phyloP scores from a whole-genome alignment of 2,888 invertebrate species.

The Bellardia pandia region DNA sequence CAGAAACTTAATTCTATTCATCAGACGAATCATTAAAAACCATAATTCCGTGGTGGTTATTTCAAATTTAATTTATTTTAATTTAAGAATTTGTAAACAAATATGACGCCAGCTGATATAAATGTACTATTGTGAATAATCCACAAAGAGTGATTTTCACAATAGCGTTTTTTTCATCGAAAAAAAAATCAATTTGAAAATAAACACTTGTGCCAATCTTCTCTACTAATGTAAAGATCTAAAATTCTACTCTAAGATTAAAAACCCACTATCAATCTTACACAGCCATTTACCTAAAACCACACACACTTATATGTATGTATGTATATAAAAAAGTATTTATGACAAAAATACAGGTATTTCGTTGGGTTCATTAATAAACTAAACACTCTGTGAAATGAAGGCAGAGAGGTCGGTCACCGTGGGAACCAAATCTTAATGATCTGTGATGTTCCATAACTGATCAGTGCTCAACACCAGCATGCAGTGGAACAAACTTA shows the following conservation, averaged over 20 bases:
- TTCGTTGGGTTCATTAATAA: background rate
- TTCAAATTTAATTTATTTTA: too few species aligned
- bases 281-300: background rate
- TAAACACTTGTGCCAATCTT: slow-evolving; percentile 13
- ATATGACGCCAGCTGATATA: too few species aligned
- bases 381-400: background rate
- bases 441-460: slow-evolving; percentile 16
- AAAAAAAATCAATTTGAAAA: too few species aligned
- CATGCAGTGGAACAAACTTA: slow-evolving; percentile 33
- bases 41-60: too few species aligned
- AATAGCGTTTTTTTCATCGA: too few species aligned
- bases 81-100: too few species aligned
- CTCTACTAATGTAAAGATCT: too few species aligned
- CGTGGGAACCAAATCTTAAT: slow-evolving; percentile 59
- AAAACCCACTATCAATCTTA: background rate
- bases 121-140: too few species aligned
- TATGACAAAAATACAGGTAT: slow-evolving; percentile 30
- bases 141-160: too few species aligned
- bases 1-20: too few species aligned
- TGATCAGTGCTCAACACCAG: slow-evolving; percentile 18
- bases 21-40: too few species aligned
- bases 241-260: background rate
- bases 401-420: slow-evolving; percentile 47
- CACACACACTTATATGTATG: background rate
- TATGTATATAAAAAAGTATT: background rate